Evolutionary conservation across 1,140 invertebrate species (phyloP), one percentile per base, ranked within the genome.

Genomic region (Cotesia chilonis): DNA sequence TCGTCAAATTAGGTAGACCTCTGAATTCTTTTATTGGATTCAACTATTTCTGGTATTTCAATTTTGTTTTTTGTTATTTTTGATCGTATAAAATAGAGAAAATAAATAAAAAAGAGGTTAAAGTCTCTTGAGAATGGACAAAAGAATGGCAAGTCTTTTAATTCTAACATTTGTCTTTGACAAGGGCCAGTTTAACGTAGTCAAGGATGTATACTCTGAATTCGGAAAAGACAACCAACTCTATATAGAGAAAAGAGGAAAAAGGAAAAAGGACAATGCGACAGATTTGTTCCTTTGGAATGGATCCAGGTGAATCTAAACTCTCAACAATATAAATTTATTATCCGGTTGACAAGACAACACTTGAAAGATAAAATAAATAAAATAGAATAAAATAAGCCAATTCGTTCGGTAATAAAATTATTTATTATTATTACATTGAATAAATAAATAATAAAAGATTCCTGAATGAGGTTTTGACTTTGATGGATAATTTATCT

Each of bases 141-240:
- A 2, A 17, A 38, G 28, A 61, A 35, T 1, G 9, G 12, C n/a
- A 7, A 20, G 65, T 72, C 73, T 75, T 75, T 78, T 77, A 73
- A 77, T 78, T 77, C 74, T 70, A 66, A 65, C 70, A 76, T 76
- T 77, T 69, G 74, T 78, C 77, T 78, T 77, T 73, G 73, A 78
- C 74, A 61, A 74, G 63, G 51, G 20, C 54, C 55, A 72, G 47
- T 66, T 47, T 47, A 47, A 47, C 41, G 41, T 54, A 61, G 17
- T 47, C 14, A 7, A 12, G 36, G 28, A 28, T 28, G 28, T 28
- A 28, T 28, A 28, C 28, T 72, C 68, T 57, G 60, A 57, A 47
- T 36, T 37, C 66, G 61, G 52, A 78, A 69, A 71, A 77, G 76
- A 77, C 76, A 71, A 74, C 71, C 65, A 73, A 66, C 69, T 75